phyloP scores from a whole-genome alignment of 2,888 invertebrate genomes.

The Scelioninae gen. 1 region DNA sequence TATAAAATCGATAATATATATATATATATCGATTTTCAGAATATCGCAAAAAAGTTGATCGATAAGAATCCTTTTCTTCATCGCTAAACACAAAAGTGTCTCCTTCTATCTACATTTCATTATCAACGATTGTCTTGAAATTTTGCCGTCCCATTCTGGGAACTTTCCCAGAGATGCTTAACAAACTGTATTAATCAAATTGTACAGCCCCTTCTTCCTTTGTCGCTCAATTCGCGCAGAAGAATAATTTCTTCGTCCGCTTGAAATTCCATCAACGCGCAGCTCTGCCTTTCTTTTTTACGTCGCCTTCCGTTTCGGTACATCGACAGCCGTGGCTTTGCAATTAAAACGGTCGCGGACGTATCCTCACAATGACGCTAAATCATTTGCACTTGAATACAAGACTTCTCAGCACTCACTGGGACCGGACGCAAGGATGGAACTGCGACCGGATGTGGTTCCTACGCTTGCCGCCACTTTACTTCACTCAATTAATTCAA shows the following conservation, averaged over 20 bases:
- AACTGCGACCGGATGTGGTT: slow-evolving; percentile 67
- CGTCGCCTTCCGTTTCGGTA: slow-evolving; percentile 64
- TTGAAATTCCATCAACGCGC: slow-evolving; percentile 51
- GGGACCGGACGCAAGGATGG: slow-evolving; percentile 76
- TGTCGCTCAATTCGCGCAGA: slow-evolving; percentile 19
- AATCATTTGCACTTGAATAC: slow-evolving; percentile 81
- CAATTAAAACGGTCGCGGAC: slow-evolving; percentile 70
- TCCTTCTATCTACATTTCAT: slow-evolving; percentile 36
- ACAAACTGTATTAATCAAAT: slow-evolving; percentile 58
- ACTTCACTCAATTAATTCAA: slow-evolving; percentile 62
- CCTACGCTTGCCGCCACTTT: slow-evolving; percentile 60
- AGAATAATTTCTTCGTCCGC: slow-evolving; percentile 48
- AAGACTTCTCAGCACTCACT: slow-evolving; percentile 70
- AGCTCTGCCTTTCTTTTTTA: slow-evolving; percentile 49
- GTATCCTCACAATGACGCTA: slow-evolving; percentile 65
- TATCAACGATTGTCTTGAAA: slow-evolving; percentile 31
- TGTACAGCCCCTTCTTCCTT: slow-evolving; percentile 19
- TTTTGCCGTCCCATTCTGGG: slow-evolving; percentile 38
- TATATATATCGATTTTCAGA: background rate
- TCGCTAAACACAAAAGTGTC: background rate
- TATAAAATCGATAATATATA: background rate
- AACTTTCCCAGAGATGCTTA: slow-evolving; percentile 49
- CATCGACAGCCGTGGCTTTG: slow-evolving; percentile 67
- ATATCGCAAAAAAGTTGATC: background rate
- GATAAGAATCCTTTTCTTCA: background rate